Evolutionary conservation across 2,888 invertebrate species (phyloP), one percentile per base, ranked within the genome.

Genomic region (Callimorpha dominula): DNA sequence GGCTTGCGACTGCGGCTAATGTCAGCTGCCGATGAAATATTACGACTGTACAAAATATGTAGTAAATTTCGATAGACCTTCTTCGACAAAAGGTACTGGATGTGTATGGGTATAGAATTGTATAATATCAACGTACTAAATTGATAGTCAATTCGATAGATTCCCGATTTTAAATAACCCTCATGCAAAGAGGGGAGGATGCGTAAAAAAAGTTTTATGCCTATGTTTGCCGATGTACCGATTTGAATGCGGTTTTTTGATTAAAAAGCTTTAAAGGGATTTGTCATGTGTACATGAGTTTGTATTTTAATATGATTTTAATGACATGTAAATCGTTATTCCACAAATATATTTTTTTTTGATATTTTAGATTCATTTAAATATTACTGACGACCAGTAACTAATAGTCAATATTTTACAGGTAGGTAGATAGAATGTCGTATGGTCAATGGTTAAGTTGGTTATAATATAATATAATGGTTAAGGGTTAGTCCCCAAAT

Each of bases 21-120:
- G 52, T 62, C 43, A 50, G 40, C 66, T 20, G 43, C 9, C 50
- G n/a, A 66, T 71, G 20, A 67, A 66, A 62, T 71, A 71, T 49
- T 49, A 66, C 12, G 20, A 15, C 12, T 57, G 7, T n/a, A 49
- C 40, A 46, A 31, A 63, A 11, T 68, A n/a, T n/a, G n/a, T n/a
- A 31, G 15, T 40, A 12, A 50, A 62, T 9, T 4, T 68, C 40
- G 12, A 1, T 14, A 31, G 31, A 60, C 60, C 60, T 14, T 60
- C 3, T 12, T 14, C 11, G 57, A 31, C 4, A 60, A 11, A 14
- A 11, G 6, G 31, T 31, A 31, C 31, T 31, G 2, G 31, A 31
- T 31, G 31, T 31, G 5, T 11, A 12, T n/a, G 12, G 57, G n/a
- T 57, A 12, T n/a, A 54, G n/a, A 17, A 52, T 6, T 17, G n/a